Percentiles rank a stretch among this genome's conserved stretches.
Conservation (phyloP, 1,140 invertebrate species). For the Lycorma delicatula region DNA sequence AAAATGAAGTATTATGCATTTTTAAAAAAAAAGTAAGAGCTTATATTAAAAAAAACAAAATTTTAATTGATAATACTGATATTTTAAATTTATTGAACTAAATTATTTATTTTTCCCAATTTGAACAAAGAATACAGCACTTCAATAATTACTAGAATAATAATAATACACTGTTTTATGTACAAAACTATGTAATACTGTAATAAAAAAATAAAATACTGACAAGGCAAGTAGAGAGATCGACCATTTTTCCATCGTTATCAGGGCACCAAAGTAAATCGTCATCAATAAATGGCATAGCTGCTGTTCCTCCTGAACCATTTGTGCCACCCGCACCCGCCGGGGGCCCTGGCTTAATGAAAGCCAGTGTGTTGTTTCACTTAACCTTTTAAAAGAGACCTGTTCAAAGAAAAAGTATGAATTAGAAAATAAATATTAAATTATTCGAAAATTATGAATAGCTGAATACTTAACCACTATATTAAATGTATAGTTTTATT, state of each 20-base stretch:
- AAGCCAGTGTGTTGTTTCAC: conserved; percentile 28
- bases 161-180: background rate
- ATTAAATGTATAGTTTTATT: background rate
- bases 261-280: conserved; percentile 75
- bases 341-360: conserved; percentile 20
- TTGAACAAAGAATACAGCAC: no score
- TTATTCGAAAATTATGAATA: background rate
- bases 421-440: background rate
- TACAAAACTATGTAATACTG: no score
- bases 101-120: no score
- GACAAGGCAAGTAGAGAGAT: conserved; percentile 78
- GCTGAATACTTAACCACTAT: no score
- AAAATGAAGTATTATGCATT: no score
- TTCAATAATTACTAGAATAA: no score
- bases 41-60: no score
- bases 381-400: conserved; percentile 44
- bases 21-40: no score
- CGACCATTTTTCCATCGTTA: conserved; percentile 77
- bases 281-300: conserved; percentile 92
- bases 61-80: no score
- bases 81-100: no score
- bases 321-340: no score
- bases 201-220: no score
- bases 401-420: conserved; percentile 28
- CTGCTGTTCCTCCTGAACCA: conserved; percentile 35